Percentiles rank a stretch among this genome's conserved stretches.
These are phyloP conservation scores for Macropis europaea DNA, from an alignment of 2,888 invertebrate species.

Conservation along the genomic window DNA sequence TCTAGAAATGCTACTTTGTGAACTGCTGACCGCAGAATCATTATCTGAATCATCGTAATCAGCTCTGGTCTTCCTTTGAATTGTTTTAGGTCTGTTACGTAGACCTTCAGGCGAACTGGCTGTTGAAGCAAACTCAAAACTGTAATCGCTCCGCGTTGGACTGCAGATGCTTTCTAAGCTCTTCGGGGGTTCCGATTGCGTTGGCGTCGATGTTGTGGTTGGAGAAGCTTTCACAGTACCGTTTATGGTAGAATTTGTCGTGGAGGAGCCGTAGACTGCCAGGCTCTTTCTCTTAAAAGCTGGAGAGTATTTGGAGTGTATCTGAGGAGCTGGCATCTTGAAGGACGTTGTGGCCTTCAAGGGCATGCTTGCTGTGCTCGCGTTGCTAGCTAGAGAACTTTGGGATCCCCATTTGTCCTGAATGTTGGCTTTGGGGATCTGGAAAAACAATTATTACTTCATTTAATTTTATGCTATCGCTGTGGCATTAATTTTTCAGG, in stretches of 20 bases:
- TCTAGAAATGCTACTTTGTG: slow-evolving; percentile 89
- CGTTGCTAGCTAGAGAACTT: slow-evolving; percentile 73
- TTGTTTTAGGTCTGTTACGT: slow-evolving; percentile 67
- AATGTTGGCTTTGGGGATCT: slow-evolving; percentile 72
- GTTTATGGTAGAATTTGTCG: slow-evolving; percentile 47
- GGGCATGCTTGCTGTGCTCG: slow-evolving; percentile 71
- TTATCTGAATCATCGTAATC: slow-evolving; percentile 89
- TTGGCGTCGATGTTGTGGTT: slow-evolving; percentile 33
- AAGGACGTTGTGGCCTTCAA: slow-evolving; percentile 70
- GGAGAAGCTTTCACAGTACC: slow-evolving; percentile 24
- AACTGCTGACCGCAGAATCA: slow-evolving; percentile 93
- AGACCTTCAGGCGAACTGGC: slow-evolving; percentile 73
- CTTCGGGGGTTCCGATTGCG: slow-evolving; percentile 80
- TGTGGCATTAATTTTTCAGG: too few relatives aligned
- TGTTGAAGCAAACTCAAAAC: slow-evolving; percentile 81
- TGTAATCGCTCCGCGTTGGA: slow-evolving; percentile 82
- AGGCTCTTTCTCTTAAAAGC: slow-evolving; percentile 89
- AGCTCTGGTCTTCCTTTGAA: slow-evolving; percentile 65
- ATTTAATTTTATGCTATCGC: background rate
- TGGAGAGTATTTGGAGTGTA: slow-evolving; percentile 90
- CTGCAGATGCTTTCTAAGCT: slow-evolving; percentile 83
- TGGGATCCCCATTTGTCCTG: slow-evolving; percentile 77
- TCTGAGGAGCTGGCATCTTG: slow-evolving; percentile 79
- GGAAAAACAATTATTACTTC: background rate
- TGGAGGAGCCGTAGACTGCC: slow-evolving; percentile 82